A percentile compares a stretch with the other conserved stretches of the same genome.
Conservation (phyloP, 2,113 vertebrate genomes). For the Rhabdornis inornatus region DNA sequence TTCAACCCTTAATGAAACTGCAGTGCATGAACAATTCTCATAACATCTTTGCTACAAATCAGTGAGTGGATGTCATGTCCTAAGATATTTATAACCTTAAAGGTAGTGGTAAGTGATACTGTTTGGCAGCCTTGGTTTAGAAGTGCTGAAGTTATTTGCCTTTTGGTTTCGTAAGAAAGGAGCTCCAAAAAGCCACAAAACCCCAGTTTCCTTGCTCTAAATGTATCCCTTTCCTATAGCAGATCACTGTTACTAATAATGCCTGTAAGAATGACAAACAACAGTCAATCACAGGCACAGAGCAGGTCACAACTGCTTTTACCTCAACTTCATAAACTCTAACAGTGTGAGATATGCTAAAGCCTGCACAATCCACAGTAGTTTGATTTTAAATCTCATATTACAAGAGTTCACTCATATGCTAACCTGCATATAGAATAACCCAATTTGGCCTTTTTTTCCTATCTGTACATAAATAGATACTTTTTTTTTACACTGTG, state of each 20-base stretch:
- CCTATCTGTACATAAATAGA: slow-evolving; percentile 49
- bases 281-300: slow-evolving; percentile 28
- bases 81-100: slow-evolving; percentile 49
- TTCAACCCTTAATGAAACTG: slow-evolving; percentile 65
- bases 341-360: slow-evolving; percentile 52
- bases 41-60: slow-evolving; percentile 47
- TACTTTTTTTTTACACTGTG: slow-evolving; percentile 52
- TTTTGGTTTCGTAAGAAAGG: slow-evolving; percentile 14
- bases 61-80: slow-evolving; percentile 50
- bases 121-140: slow-evolving; percentile 17
- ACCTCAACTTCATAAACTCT: slow-evolving; percentile 48
- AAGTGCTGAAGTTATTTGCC: not conserved
- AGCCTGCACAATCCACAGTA: slow-evolving; percentile 42
- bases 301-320: slow-evolving; percentile 50
- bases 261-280: slow-evolving; percentile 53
- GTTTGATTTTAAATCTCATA: slow-evolving; percentile 66
- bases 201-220: slow-evolving; percentile 21
- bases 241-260: slow-evolving; percentile 48
- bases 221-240: slow-evolving; percentile 23
- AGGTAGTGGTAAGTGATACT: slow-evolving; percentile 25
- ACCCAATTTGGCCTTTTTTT: slow-evolving; percentile 59
- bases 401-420: slow-evolving; percentile 48
- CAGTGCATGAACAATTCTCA: slow-evolving; percentile 45
- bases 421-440: slow-evolving; percentile 64
- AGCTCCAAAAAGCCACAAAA: slow-evolving; percentile 31